Base-by-base conservation (phyloP, 2,888 invertebrate genomes). In the Amblyteles armatorius region DNA sequence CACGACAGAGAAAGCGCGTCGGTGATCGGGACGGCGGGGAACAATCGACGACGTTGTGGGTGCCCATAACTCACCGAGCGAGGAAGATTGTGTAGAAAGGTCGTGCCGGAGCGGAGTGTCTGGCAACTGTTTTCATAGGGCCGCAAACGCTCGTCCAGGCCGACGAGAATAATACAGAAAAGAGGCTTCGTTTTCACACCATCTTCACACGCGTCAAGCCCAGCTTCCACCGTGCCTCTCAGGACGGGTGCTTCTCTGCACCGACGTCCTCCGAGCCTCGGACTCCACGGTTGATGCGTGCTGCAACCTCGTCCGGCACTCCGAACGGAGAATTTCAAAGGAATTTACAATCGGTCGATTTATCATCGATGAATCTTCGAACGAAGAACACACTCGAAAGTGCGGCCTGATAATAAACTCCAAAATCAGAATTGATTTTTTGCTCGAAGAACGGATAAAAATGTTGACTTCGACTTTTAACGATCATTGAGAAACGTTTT, bases 71-170 rank as follows among this genome's bases (percentile, higher is more conserved):
- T 83, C 83, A 83, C 74, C 69, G 22, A 69, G 52, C 67, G 74
- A 63, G 63, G 52, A 74, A 79, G 69, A 65, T 60, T 44, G 74
- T 83, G 83, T 76, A 71, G 79, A 83, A 83, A 76, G 79, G 63
- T 83, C 63, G 55, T 65, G 44, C 65, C 63, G 55, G 9, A 82
- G 26, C 22, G 57, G 40, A 48, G 55, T 67, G 60, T 26, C 73
- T 52, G 68, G 55, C 40, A 52, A 77, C 63, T 83, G 74, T 83
- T 83, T 83, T 83, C 83, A 83, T 83, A 83, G 83, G 79, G 69
- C 44, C 73, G 73, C 78, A 73, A 83, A 83, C 78, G 72, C 77
- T 60, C 73, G 63, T 48, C 52, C n/a, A 44, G 71, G 22, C 63
- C 33, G 65, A 55, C 63, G 63, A 69, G 63, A 29, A 63, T 63